Percentiles rank a stretch among this genome's conserved stretches.
Evolutionary conservation across 2,797 vertebrate species (phyloP).

Genomic region (Echeneis naucrates): DNA sequence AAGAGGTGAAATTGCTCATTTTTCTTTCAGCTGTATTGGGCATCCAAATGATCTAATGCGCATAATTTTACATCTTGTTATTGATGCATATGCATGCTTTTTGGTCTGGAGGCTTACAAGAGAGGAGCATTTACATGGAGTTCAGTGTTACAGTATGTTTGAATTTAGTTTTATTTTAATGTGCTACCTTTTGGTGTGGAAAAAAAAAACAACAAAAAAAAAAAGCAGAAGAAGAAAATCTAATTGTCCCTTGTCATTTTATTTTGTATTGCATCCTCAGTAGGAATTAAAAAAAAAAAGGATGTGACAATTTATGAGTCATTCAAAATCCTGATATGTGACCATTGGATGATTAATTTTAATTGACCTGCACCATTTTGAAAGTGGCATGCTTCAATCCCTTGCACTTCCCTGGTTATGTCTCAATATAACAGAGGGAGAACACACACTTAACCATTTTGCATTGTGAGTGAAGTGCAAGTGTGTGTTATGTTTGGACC

Average conservation of each 20-base stretch:
- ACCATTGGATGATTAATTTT: conserved; percentile 58
- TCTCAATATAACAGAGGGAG: conserved; percentile 16
- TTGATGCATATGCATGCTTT: conserved; percentile 67
- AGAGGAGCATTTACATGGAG: conserved; percentile 34
- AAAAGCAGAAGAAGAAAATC: no score
- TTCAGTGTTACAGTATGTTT: conserved; percentile 61
- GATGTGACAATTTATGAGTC: conserved; percentile 64
- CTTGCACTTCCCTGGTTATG: conserved; percentile 24
- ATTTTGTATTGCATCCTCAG: conserved; percentile 70
- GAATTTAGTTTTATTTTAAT: conserved; percentile 64
- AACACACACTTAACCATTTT: conserved; percentile 13
- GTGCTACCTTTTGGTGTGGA: conserved; percentile 68
- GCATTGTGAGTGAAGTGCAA: conserved; percentile 8
- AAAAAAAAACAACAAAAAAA: conserved; percentile 30
- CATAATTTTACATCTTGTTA: conserved; percentile 64
- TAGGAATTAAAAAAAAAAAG: conserved; percentile 70
- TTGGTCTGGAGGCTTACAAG: conserved; percentile 53
- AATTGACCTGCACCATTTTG: conserved; percentile 34
- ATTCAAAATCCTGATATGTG: conserved; percentile 58
- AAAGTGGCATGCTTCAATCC: conserved; percentile 35
- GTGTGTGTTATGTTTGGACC: not conserved
- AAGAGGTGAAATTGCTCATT: conserved; percentile 25
- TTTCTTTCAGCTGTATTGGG: conserved; percentile 38
- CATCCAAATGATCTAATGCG: conserved; percentile 51
- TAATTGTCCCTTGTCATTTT: conserved; percentile 64